Percentiles rank a stretch among this genome's conserved stretches.
Evolutionary conservation across 2,113 vertebrate genomes (phyloP).

Genomic region (Planiliza haematocheilus): DNA sequence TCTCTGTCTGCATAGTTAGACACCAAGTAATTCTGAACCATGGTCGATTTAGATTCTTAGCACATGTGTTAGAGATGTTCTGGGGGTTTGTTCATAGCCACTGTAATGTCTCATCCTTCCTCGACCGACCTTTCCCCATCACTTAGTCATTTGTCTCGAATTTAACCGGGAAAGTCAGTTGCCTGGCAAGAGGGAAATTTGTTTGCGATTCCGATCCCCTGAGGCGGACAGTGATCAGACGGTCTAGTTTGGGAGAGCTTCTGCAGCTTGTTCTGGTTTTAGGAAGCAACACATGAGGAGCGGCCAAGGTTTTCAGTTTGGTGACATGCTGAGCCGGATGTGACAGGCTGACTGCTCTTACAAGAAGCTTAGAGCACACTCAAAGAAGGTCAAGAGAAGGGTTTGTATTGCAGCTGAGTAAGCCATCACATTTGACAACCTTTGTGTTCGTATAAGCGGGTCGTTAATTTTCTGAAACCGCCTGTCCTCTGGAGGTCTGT

Average conservation of each 20-base stretch:
- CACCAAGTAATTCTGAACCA: conserved; percentile 60
- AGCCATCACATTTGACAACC: not conserved
- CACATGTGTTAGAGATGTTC: conserved; percentile 63
- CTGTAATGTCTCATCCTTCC: conserved; percentile 41
- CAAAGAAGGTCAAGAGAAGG: not conserved
- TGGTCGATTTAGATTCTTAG: conserved; percentile 25
- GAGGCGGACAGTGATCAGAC: conserved; percentile 35
- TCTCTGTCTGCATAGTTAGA: conserved; percentile 69
- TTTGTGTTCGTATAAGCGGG: too few species aligned
- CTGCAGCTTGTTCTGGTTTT: conserved; percentile 15
- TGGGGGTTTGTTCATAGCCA: conserved; percentile 47
- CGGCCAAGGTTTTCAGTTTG: conserved; percentile 10
- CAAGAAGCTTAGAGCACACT: conserved; percentile 4
- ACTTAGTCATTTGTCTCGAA: conserved; percentile 43
- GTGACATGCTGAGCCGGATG: conserved; percentile 25
- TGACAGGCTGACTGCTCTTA: conserved; percentile 39
- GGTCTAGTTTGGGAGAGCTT: conserved; percentile 32
- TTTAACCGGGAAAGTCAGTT: conserved; percentile 28
- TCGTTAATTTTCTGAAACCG: too few species aligned
- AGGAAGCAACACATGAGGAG: conserved; percentile 20
- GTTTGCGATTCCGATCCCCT: conserved; percentile 19
- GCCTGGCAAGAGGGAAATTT: conserved; percentile 32
- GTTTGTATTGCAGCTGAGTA: not conserved
- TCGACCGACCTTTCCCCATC: conserved; percentile 22
- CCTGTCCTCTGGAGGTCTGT: too few species aligned